phyloP scores from a whole-genome alignment of 2,113 vertebrate species.

The Carollia perspicillata region DNA sequence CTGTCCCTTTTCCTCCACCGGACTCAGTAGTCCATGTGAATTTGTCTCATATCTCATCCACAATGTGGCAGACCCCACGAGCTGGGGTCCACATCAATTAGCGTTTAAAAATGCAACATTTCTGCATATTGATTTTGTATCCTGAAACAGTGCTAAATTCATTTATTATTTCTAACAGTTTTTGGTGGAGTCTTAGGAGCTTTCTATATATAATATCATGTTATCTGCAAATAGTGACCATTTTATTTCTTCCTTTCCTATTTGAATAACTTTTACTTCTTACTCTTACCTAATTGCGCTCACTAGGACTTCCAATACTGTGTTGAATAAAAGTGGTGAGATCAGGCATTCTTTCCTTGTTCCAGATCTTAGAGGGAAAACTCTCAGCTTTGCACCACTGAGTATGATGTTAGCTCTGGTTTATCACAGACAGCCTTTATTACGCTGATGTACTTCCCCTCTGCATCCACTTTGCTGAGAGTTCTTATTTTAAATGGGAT shows the following conservation, averaged over 20 bases:
- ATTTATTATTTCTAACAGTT: background rate
- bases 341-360: background rate
- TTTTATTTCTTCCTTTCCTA: background rate
- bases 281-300: background rate
- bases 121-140: background rate
- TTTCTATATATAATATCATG: background rate
- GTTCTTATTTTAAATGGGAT: background rate
- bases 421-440: background rate
- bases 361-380: background rate
- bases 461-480: background rate
- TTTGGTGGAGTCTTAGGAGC: background rate
- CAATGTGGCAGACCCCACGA: too few relatives aligned
- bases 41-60: too few relatives aligned
- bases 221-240: background rate
- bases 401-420: background rate
- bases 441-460: background rate
- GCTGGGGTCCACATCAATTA: too few relatives aligned
- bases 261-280: background rate
- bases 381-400: background rate
- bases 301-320: background rate
- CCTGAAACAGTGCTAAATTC: background rate
- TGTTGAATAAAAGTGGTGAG: background rate
- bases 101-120: background rate
- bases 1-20: too few relatives aligned
- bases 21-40: too few relatives aligned